phyloP scores from a whole-genome alignment of 2,113 vertebrate genomes.

The Cricetomys ansorgei region DNA sequence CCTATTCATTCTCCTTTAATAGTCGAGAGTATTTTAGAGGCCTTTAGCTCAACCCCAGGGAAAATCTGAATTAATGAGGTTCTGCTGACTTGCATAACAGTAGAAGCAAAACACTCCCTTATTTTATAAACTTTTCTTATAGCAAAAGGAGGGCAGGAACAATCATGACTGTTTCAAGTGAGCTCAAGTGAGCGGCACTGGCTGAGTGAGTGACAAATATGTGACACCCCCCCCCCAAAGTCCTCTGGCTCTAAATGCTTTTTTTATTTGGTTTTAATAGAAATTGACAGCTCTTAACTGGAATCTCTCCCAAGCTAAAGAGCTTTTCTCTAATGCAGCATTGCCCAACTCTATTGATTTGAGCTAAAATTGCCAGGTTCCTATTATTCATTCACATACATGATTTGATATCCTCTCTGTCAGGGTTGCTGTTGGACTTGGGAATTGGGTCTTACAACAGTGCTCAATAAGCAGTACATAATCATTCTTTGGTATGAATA shows the following conservation, averaged over 20 bases:
- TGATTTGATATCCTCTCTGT: background rate
- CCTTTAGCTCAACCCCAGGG: conserved; percentile 30
- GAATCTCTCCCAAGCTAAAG: background rate
- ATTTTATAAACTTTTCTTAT: background rate
- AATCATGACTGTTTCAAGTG: background rate
- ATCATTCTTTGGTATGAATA: background rate
- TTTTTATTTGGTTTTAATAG: background rate
- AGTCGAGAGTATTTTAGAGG: conserved; percentile 28
- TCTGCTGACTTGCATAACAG: conserved; percentile 7
- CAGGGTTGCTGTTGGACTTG: background rate
- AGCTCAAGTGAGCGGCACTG: background rate
- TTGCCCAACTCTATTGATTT: conserved; percentile 38
- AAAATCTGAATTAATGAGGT: conserved; percentile 17
- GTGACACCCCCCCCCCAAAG: background rate
- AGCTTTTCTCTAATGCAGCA: conserved; percentile 14
- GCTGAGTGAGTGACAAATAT: background rate
- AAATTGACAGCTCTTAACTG: background rate
- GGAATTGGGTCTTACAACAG: background rate
- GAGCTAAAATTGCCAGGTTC: conserved; percentile 1
- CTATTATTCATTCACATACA: background rate
- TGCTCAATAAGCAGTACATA: background rate
- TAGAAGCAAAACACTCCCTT: conserved; percentile 26
- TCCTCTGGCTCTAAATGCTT: background rate
- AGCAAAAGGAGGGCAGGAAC: background rate
- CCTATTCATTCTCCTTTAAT: conserved; percentile 14